phyloP scores from a whole-genome alignment of 2,113 vertebrate genomes.

The Podarcis raffonei region DNA sequence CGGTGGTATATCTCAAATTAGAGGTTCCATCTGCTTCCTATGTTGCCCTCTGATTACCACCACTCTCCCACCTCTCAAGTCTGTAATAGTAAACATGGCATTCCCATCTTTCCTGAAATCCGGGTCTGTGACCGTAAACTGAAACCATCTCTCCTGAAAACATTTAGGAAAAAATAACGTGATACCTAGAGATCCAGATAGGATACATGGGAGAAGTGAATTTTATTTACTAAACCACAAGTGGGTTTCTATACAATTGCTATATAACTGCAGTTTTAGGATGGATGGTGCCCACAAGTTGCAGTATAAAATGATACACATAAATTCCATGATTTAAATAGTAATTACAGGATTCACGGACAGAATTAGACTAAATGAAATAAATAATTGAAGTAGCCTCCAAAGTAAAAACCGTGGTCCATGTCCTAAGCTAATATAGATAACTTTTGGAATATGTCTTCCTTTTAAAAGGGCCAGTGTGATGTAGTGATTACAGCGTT shows the following conservation, averaged over 20 bases:
- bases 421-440: background rate
- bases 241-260: background rate
- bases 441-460: background rate
- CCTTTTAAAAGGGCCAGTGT: background rate
- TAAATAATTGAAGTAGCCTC: background rate
- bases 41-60: background rate
- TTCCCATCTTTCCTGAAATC: background rate
- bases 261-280: background rate
- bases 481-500: background rate
- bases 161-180: slow-evolving; percentile 7
- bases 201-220: background rate
- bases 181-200: background rate
- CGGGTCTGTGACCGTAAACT: no score
- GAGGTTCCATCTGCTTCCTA: slow-evolving; percentile 11
- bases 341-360: background rate
- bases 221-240: background rate
- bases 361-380: background rate
- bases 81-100: background rate
- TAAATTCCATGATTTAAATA: background rate
- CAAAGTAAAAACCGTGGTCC: background rate
- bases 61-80: background rate
- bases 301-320: background rate
- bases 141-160: background rate
- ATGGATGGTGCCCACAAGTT: background rate
- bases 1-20: background rate